Evolutionary conservation across 2,797 vertebrate species (phyloP), one percentile per base, ranked within the genome.

Genomic region (Petrocephalus sullivani): DNA sequence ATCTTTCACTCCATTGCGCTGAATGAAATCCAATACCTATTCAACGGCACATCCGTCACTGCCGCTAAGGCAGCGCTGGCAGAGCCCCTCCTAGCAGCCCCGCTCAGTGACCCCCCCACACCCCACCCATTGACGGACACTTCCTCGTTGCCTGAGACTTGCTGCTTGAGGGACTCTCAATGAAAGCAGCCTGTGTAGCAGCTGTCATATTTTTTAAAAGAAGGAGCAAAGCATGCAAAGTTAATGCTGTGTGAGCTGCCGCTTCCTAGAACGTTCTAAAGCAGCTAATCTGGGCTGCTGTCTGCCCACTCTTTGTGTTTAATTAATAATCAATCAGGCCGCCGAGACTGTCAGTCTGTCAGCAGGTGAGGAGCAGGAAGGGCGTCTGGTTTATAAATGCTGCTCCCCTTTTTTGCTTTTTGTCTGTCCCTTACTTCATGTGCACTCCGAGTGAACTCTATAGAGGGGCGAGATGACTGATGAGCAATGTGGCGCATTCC

Each of bases 21-120:
- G 95, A 94, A 94, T 93, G 92, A 94, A 96, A 96, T 95, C 94
- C 94, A 95, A 94, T 95, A 95, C 87, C 89, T 90, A 93, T 93
- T 93, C 90, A 94, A 90, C 91, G 89, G 93, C 92, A 90, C 93
- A 95, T 95, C 94, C 93, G 94, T 96, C 94, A 95, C 89, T 90
- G 88, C 90, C 91, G 89, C 89, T 89, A 54, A 53, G 6, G 0
- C 90, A 90, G 93, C 33, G 92, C 95, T 94, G 93, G 94, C 93
- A 93, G 93, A 94, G 91, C 91, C 14, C 91, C 90, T 93, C 93
- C 89, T 90, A 89, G 87, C 94, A 94, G 93, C 93, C 91, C 92
- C 91, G 88, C 93, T 94, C 92, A 95, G 95, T 91, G 94, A 93
- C 93, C 94, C 94, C 93, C 92, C 94, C 94, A 91, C 90, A 94